These are phyloP conservation scores for Protobothrops flavoviridis DNA, from an alignment of 2,113 vertebrate genomes.

Conservation along the genomic window DNA sequence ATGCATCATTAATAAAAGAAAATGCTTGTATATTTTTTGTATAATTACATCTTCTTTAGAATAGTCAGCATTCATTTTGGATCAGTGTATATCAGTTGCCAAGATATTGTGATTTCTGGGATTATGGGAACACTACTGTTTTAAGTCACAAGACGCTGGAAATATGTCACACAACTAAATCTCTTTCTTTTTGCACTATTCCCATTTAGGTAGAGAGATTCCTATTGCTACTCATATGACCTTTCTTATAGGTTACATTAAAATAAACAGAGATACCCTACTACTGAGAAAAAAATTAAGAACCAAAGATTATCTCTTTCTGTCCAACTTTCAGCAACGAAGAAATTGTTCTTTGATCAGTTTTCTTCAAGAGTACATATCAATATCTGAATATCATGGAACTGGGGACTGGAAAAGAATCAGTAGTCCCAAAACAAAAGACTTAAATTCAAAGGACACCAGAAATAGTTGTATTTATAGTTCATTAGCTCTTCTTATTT, in stretches of 20 bases:
- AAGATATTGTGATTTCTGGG: not conserved
- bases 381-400: not conserved
- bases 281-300: not conserved
- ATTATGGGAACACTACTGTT: not conserved
- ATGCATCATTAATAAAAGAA: not conserved
- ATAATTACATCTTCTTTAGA: not conserved
- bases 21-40: not conserved
- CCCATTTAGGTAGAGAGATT: not conserved
- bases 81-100: not conserved
- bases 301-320: not conserved
- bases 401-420: not conserved
- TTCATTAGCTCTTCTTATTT: not conserved
- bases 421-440: not conserved
- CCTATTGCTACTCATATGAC: not conserved
- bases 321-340: not conserved
- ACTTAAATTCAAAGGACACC: not conserved
- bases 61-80: not conserved
- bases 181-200: not conserved
- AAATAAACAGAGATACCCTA: not conserved
- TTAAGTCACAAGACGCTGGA: not conserved
- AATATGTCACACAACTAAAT: not conserved
- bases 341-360: not conserved
- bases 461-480: not conserved
- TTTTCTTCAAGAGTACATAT: not conserved
- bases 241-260: not conserved